A percentile compares a stretch with the other conserved stretches of the same genome.
These are phyloP conservation scores for Dynastes grantii DNA, from an alignment of 2,888 invertebrate genomes.

Conservation along the genomic window DNA sequence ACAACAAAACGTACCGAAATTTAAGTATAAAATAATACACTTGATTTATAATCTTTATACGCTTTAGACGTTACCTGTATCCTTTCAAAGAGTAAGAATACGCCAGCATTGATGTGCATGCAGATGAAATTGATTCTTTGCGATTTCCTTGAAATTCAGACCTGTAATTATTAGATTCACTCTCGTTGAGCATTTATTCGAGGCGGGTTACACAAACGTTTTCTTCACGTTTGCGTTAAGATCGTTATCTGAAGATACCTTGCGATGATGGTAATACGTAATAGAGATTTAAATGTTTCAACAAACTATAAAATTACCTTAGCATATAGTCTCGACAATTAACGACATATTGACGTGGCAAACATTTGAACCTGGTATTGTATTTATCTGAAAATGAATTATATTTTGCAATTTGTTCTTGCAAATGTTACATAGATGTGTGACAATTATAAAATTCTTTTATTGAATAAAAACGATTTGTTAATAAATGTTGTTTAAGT, in stretches of 20 bases:
- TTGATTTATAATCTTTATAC: slow-evolving; percentile 48
- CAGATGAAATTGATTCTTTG: slow-evolving; percentile 43
- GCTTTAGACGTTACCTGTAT: slow-evolving; percentile 27
- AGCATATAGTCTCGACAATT: no score
- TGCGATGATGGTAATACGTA: not conserved
- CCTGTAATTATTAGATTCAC: slow-evolving; percentile 42
- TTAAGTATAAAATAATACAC: slow-evolving; percentile 41
- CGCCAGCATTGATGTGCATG: slow-evolving; percentile 30
- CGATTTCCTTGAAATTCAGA: slow-evolving; percentile 46
- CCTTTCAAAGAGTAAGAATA: slow-evolving; percentile 8
- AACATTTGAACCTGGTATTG: no score
- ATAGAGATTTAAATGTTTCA: not conserved
- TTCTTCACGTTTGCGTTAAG: slow-evolving; percentile 14
- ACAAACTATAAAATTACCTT: no score
- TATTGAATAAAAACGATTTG: no score
- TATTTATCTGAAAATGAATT: no score
- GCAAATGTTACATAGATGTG: no score
- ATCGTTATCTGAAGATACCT: slow-evolving; percentile 15
- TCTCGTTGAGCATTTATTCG: slow-evolving; percentile 14
- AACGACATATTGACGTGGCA: no score
- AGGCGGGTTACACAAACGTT: slow-evolving; percentile 42
- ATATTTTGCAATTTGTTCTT: no score
- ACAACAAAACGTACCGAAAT: slow-evolving; percentile 42
- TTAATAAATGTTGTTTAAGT: no score
- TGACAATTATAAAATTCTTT: no score